Evolutionary conservation across 2,797 vertebrate species (phyloP).

Genomic region (Denticeps clupeoides): DNA sequence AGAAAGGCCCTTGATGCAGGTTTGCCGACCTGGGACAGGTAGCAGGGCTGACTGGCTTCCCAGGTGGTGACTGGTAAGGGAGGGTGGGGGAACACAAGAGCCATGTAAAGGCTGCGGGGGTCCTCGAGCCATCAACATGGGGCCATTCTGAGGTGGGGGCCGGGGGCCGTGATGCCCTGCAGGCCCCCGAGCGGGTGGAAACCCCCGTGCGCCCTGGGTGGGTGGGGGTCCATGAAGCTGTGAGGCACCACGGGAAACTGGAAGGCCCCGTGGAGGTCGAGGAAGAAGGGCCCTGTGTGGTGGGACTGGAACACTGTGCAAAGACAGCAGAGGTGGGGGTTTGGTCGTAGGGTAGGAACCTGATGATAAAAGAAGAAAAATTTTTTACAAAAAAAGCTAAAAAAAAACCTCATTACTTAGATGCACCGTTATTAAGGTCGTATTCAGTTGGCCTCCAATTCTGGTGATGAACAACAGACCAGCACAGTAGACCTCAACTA

Average conservation of each 20-base stretch:
- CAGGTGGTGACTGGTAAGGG: conserved; percentile 43
- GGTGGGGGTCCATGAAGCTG: conserved; percentile 22
- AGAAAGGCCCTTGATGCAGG: background rate
- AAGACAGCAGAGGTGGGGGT: conserved; percentile 50
- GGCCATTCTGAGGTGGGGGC: conserved; percentile 21
- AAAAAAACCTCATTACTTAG: too few species aligned
- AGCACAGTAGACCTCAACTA: too few species aligned
- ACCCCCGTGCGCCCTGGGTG: conserved; percentile 16
- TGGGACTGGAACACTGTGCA: conserved; percentile 45
- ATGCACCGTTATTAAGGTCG: too few species aligned
- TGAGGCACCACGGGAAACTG: conserved; percentile 1
- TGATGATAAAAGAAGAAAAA: conserved; percentile 16
- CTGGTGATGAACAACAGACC: too few species aligned
- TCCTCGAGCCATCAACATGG: conserved; percentile 18
- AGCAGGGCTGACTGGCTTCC: conserved; percentile 44
- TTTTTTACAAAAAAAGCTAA: background rate
- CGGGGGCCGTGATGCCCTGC: too few species aligned
- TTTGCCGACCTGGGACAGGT: conserved; percentile 43
- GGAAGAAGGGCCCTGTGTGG: conserved; percentile 28
- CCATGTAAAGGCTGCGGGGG: conserved; percentile 26
- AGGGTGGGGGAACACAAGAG: conserved; percentile 37
- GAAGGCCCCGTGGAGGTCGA: conserved; percentile 9
- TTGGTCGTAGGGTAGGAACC: conserved; percentile 53
- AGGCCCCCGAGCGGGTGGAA: conserved; percentile 4
- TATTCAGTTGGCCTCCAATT: too few species aligned